Base-by-base conservation (phyloP, 2,797 vertebrate species). In the Enteromius thamalakanensis region DNA sequence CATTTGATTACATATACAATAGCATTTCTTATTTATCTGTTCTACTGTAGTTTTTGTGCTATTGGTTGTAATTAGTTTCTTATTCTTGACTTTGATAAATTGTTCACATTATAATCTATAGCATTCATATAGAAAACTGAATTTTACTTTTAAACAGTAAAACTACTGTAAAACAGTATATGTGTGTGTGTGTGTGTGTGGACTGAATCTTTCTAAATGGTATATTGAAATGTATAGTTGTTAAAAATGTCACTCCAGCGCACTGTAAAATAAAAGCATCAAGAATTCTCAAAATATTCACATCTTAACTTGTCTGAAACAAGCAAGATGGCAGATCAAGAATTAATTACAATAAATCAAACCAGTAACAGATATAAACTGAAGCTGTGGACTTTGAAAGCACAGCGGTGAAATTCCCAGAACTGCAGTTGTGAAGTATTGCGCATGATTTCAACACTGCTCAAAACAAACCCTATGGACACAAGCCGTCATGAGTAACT, bases 381-480 rank as follows among this genome's bases (percentile, higher is more conserved):
- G 40, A 64, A 42, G 67, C 7, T 15, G 32, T 10, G 45, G 17
- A 67, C 69, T 60, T 64, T 29, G 42, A 78, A 85, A 72, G 53
- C 19, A 77, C 26, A 17, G 29, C 34, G 51, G 68, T 51, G 80
- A 67, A 79, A 75, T 11, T 26, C 70, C 23, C 47, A 3, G 8
- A 82, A 75, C 26, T 74, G 32, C n/a, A 40, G 76, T n/a, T 34
- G 11, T 7, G 17, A 71, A 26, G 76, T 67, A 79, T 68, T 67
- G 42, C 64, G 0, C 32, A 42, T 29, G 42, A 70, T 80, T 80
- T 83, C 51, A 83, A 42, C 70, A 70, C 86, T 88, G 81, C 82
- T 88, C 83, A 69, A 82, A 89, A 85, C 88, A 87, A 90, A 90
- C 19, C 49, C 42, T 75, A 85, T 37, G 70, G 82, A 90, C 88